Percentiles rank a stretch among this genome's conserved stretches.
phyloP scores from a whole-genome alignment of 2,113 vertebrate genomes.

The Elanoides forficatus region DNA sequence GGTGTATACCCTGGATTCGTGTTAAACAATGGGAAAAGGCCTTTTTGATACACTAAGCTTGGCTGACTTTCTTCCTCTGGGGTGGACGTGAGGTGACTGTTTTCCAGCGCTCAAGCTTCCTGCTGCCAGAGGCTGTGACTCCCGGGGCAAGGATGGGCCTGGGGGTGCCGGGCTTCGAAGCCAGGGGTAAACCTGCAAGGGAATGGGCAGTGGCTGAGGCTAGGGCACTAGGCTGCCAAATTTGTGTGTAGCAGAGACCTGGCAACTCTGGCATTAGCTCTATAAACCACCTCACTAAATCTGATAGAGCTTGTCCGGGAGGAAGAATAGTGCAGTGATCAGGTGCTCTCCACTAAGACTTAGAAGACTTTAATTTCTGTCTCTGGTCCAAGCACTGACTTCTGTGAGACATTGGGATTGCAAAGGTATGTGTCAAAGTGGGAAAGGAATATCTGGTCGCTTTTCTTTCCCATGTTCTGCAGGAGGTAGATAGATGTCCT shows the following conservation, averaged over 20 bases:
- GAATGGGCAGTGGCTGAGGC: not conserved
- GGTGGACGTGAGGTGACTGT: fast-evolving
- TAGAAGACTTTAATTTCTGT: not conserved
- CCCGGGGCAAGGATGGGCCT: not conserved
- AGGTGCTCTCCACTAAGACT: not conserved
- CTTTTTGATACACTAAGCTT: not conserved
- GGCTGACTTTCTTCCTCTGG: not conserved
- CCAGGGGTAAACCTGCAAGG: fast-evolving
- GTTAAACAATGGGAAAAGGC: not conserved
- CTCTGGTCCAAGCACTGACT: not conserved
- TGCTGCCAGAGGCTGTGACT: not conserved
- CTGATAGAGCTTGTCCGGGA: not conserved
- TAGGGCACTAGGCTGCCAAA: no score
- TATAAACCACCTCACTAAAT: not conserved
- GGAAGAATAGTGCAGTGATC: not conserved
- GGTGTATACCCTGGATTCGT: fast-evolving
- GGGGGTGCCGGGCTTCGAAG: not conserved
- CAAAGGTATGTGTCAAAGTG: not conserved
- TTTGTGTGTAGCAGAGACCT: not conserved
- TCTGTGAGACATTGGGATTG: not conserved
- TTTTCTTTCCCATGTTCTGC: not conserved
- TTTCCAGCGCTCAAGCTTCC: not conserved
- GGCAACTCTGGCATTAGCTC: not conserved
- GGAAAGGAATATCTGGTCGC: not conserved
- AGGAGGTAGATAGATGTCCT: not conserved